phyloP scores from a whole-genome alignment of 1,140 invertebrate species.

The Psix sp. region DNA sequence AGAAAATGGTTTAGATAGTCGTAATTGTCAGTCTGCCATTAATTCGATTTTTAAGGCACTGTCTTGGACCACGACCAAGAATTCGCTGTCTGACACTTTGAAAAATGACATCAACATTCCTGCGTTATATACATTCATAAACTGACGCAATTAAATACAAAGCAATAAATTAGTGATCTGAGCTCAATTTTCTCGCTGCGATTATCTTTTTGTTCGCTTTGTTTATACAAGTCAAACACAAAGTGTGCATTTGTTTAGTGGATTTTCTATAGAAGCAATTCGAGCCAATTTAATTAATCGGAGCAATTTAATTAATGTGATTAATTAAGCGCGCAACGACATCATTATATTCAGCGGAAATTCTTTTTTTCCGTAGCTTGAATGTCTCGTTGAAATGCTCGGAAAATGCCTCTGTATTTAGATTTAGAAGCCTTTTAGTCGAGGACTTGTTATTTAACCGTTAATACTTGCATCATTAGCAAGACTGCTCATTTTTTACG shows the following conservation, averaged over 20 bases:
- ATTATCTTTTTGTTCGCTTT: no score
- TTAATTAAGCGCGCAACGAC: no score
- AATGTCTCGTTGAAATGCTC: no score
- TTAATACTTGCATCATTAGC: constrained; percentile 27
- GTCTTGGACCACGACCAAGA: constrained; percentile 69
- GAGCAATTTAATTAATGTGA: no score
- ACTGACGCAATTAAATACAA: constrained; percentile 44
- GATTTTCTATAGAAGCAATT: no score
- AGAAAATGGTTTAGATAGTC: constrained; percentile 38
- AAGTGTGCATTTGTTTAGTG: no score
- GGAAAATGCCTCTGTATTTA: constrained; percentile 1
- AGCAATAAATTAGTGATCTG: constrained; percentile 39
- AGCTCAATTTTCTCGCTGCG: constrained; percentile 31
- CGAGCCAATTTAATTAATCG: no score
- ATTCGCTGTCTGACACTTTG: constrained; percentile 55
- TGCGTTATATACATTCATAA: constrained; percentile 34
- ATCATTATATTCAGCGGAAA: background rate
- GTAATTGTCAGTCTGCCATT: constrained; percentile 70
- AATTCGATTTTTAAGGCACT: constrained; percentile 69
- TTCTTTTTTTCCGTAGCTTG: no score
- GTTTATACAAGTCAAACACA: no score
- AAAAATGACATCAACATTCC: constrained; percentile 56
- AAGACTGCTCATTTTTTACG: constrained; percentile 22
- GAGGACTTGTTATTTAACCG: constrained; percentile 38
- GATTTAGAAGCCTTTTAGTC: constrained; percentile 56